phyloP scores from a whole-genome alignment of 2,113 vertebrate species.

The Pseudorhombus dupliciocellatus region DNA sequence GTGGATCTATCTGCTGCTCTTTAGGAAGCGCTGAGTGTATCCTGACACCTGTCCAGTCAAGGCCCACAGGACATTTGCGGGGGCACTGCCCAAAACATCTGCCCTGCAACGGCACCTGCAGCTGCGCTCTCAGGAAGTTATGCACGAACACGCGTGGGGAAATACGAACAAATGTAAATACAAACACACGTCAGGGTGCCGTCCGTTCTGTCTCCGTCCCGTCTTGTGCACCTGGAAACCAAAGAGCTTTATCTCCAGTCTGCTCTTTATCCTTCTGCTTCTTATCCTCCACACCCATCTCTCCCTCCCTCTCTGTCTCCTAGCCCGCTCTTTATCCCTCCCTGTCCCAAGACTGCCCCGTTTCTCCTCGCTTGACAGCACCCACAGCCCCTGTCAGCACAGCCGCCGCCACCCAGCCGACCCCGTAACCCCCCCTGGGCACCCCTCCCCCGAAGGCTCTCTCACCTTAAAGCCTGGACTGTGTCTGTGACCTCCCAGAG shows the following conservation, averaged over 20 bases:
- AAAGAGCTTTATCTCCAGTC: constrained; percentile 15
- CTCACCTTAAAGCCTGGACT: constrained; percentile 33
- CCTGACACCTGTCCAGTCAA: constrained; percentile 68
- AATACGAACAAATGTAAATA: constrained; percentile 20
- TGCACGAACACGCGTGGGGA: constrained; percentile 33
- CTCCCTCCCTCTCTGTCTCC: not conserved
- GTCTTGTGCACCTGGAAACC: constrained; percentile 36
- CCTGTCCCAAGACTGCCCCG: constrained; percentile 11
- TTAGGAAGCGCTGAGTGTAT: constrained; percentile 56
- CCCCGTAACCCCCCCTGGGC: not conserved
- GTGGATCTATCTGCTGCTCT: constrained; percentile 64
- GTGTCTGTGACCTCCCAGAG: constrained; percentile 44
- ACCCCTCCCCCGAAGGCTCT: not conserved
- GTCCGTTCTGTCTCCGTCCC: constrained; percentile 16
- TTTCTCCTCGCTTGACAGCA: constrained; percentile 39
- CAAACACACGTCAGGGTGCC: constrained; percentile 29
- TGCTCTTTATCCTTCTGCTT: constrained; percentile 8
- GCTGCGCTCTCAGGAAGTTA: constrained; percentile 2
- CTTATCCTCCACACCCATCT: constrained; percentile 16
- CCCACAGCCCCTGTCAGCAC: constrained; percentile 34
- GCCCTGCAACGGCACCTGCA: constrained; percentile 12
- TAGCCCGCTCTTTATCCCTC: constrained; percentile 42
- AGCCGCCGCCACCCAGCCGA: constrained; percentile 22
- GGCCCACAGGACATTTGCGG: constrained; percentile 34
- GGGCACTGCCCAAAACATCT: not conserved